phyloP scores from a whole-genome alignment of 2,888 invertebrate genomes.

The Acronicta leporina region DNA sequence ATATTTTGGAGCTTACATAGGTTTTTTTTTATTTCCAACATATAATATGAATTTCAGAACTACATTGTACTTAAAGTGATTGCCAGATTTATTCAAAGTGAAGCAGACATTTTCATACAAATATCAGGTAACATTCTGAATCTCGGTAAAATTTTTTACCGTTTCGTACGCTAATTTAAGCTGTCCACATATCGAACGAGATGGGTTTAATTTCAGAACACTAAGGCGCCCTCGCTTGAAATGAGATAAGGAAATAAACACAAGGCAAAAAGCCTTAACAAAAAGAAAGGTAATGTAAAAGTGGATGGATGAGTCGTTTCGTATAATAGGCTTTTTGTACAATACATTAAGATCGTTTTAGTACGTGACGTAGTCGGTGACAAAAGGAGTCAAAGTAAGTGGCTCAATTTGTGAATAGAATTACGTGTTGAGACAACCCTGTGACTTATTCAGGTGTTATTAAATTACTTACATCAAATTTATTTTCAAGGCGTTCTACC shows the following conservation, averaged over 20 bases:
- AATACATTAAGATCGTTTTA: slow-evolving; percentile 41
- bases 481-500: too few species aligned
- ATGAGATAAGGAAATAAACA: slow-evolving; percentile 35
- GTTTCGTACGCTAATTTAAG: background rate
- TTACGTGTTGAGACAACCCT: background rate
- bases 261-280: slow-evolving; percentile 27
- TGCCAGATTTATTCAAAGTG: too few species aligned
- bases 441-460: background rate
- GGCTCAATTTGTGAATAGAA: slow-evolving; percentile 5
- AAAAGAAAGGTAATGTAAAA: slow-evolving; percentile 32
- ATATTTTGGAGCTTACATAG: too few species aligned
- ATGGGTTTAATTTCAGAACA: slow-evolving; percentile 5
- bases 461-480: background rate
- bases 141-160: background rate
- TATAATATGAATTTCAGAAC: too few species aligned
- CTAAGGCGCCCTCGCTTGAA: slow-evolving; percentile 4
- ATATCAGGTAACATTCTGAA: too few species aligned
- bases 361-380: slow-evolving; percentile 23
- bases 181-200: background rate
- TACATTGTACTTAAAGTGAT: too few species aligned
- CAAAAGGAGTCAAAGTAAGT: slow-evolving; percentile 32
- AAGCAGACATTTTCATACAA: too few species aligned
- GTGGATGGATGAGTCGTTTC: slow-evolving; percentile 33
- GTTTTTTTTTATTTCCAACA: too few species aligned
- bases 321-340: slow-evolving; percentile 32